Base-by-base conservation (phyloP, 2,888 invertebrate species). In the Poecilobothrus nobilitatus region DNA sequence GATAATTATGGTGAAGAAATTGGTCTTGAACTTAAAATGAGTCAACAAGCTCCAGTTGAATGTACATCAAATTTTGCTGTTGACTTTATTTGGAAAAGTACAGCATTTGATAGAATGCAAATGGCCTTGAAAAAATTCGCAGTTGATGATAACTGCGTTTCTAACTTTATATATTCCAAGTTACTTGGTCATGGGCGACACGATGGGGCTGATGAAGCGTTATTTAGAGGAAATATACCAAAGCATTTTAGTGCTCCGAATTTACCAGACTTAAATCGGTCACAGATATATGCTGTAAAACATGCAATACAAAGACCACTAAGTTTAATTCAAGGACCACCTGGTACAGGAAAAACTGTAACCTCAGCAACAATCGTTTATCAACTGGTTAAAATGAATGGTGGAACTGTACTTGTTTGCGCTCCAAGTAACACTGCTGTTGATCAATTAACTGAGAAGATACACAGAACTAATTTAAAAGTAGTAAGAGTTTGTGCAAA, bases 361-460 rank as follows among this genome's bases (percentile, higher is more conserved):
- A 99, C 99, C 0, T 98, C 98, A 1, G 99, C 99, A 0, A 97
- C 98, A 0, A 96, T 99, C 74, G 99, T 99, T 3, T 99, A 97
- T 80, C 99, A 99, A 79, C 84, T 99, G 69, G 96, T 95, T 0
- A 91, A 95, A 76, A 95, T 97, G 78, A 95, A 91, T 74, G 94
- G 94, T 6, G 94, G 94, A 1, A 94, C 95, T 0, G 97, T 99
- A 0, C 85, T 99, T 2, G 99, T 99, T 0, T 99, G 99, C 80
- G 98, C 99, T 0, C 99, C 99, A 0, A 97, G 96, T 71, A 99
- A 99, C 82, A 99, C 98, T 1, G 99, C 99, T 33, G 99, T 99
- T 0, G 99, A 99, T 82, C 99, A 99, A 78, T 85, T 99, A 21
- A 98, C 99, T 0, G 98, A 98, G 81, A 99, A 99, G 82, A 98